Percentiles rank a stretch among this genome's conserved stretches.
phyloP scores from a whole-genome alignment of 2,888 invertebrate genomes.

The Psylliodes chrysocephalus region DNA sequence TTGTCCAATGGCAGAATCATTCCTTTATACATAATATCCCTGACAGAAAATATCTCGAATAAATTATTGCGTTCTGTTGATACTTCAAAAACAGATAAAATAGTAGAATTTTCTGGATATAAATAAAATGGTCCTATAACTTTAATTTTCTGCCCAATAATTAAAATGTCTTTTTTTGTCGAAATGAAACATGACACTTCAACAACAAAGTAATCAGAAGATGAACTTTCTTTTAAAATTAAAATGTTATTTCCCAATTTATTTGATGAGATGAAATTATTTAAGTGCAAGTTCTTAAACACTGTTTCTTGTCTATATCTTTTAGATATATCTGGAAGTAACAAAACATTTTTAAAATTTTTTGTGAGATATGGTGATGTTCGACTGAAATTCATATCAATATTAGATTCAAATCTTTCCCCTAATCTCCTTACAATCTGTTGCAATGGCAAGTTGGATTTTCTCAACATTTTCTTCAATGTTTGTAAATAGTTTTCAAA shows the following conservation, averaged over 20 bases:
- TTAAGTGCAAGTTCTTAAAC: not conserved
- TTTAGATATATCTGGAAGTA: too few species aligned
- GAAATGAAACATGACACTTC: too few species aligned
- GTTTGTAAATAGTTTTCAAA: slow-evolving; percentile 33
- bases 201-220: not conserved
- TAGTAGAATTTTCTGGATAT: slow-evolving; percentile 16
- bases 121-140: not conserved
- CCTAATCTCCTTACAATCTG: slow-evolving; percentile 21
- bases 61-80: not conserved
- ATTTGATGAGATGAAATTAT: not conserved
- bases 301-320: not conserved
- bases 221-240: not conserved
- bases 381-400: not conserved
- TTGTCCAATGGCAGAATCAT: not conserved
- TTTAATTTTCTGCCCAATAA: not conserved
- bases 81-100: not conserved
- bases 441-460: slow-evolving; percentile 29
- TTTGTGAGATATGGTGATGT: too few species aligned
- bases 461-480: slow-evolving; percentile 33
- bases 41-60: not conserved
- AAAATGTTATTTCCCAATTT: not conserved
- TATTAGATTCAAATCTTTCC: slow-evolving; percentile 6
- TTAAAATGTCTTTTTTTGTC: not conserved
- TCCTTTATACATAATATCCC: slow-evolving; percentile 15
- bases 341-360: too few species aligned